phyloP scores from a whole-genome alignment of 2,888 invertebrate genomes.

The Limenitis camilla region DNA sequence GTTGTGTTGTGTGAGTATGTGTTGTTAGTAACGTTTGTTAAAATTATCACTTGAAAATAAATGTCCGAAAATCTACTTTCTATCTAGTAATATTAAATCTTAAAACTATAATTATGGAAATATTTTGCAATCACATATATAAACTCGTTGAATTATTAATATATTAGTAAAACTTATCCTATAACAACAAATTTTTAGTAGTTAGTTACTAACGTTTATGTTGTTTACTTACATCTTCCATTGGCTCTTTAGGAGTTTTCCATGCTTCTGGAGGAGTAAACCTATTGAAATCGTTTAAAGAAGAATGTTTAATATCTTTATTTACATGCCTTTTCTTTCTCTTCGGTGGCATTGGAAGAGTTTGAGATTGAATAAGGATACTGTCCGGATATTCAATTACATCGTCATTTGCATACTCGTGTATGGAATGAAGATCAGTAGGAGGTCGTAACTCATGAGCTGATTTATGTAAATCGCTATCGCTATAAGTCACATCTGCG shows the following conservation, averaged over 20 bases:
- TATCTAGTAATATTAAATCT: no score
- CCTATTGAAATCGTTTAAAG: conserved; percentile 53
- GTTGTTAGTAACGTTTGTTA: no score
- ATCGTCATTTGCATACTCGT: conserved; percentile 68
- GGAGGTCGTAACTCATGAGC: conserved; percentile 44
- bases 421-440: conserved; percentile 56
- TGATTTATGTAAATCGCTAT: conserved; percentile 39
- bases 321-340: conserved; percentile 52
- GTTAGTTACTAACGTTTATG: no score
- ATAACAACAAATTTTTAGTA: no score
- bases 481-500: conserved; percentile 37
- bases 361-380: conserved; percentile 57
- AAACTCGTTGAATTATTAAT: no score
- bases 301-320: conserved; percentile 50
- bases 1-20: no score
- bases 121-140: no score
- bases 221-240: conserved; percentile 56
- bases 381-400: conserved; percentile 72
- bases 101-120: no score
- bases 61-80: no score
- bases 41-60: no score
- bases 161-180: no score
- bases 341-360: conserved; percentile 65
- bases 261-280: conserved; percentile 40
- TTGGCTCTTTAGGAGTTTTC: conserved; percentile 43